phyloP scores from a whole-genome alignment of 1,140 invertebrate species.

The Plutomurus gul region DNA sequence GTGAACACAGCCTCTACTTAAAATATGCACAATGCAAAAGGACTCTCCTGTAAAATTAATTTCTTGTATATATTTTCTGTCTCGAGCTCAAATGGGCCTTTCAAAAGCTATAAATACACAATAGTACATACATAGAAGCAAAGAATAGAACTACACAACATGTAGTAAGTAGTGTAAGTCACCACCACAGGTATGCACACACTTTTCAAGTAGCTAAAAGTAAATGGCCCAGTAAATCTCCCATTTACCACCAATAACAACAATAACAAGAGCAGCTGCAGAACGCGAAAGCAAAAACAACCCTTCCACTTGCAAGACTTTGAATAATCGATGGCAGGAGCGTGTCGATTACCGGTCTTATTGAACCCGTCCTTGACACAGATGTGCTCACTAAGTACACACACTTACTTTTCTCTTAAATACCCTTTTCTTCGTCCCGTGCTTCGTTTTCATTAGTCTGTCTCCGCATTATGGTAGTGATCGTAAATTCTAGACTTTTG shows the following conservation, averaged over 20 bases:
- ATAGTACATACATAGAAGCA: neutral
- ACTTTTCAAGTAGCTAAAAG: conserved; percentile 3
- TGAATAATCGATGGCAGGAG: conserved; percentile 26
- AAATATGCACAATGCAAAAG: no score
- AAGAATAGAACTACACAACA: no score
- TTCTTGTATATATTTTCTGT: no score
- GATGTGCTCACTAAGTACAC: conserved; percentile 22
- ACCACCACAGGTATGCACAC: conserved; percentile 10
- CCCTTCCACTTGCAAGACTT: conserved; percentile 28
- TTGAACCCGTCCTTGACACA: conserved; percentile 33
- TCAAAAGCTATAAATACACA: no score
- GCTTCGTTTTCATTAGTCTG: conserved; percentile 14
- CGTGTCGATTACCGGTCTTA: conserved; percentile 19
- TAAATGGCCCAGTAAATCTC: conserved; percentile 28
- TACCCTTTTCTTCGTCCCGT: neutral
- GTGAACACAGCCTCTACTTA: no score
- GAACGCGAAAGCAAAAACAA: conserved; percentile 2
- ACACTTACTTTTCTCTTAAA: conserved; percentile 27
- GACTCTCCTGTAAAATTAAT: no score
- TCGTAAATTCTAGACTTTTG: no score
- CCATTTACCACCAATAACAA: conserved; percentile 24
- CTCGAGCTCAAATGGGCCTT: no score
- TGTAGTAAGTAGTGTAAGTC: no score
- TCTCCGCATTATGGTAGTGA: no score
- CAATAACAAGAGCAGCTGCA: conserved; percentile 25